These are phyloP conservation scores for Agelas oroides DNA, from an alignment of 37 sponge, comb jelly and placozoan genomes.

Conservation along the genomic window DNA sequence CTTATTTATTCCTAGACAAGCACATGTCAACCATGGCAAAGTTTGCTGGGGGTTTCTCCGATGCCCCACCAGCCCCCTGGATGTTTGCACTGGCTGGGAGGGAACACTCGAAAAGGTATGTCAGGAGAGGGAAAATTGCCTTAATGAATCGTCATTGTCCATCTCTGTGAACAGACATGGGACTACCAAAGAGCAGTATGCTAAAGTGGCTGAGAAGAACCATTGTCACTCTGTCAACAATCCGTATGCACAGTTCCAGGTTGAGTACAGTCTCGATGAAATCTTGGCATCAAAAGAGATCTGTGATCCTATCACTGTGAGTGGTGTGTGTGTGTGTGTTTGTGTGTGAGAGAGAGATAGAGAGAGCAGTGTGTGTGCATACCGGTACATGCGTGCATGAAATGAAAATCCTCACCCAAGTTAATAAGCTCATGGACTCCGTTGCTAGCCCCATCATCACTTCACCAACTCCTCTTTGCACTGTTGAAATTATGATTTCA, in stretches of 20 bases:
- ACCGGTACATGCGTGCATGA: too few relatives aligned
- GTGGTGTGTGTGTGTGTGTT: neutral
- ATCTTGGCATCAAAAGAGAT: constrained; percentile 65
- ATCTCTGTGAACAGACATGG: constrained; percentile 22
- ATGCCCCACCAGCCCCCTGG: constrained; percentile 61
- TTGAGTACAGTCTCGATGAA: constrained; percentile 68
- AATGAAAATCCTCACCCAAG: too few relatives aligned
- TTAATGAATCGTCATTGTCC: too few relatives aligned
- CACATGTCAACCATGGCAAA: constrained; percentile 41
- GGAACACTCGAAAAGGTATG: constrained; percentile 62
- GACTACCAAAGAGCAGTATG: constrained; percentile 71
- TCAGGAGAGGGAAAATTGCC: too few relatives aligned
- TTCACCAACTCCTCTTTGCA: too few relatives aligned
- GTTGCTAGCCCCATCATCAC: too few relatives aligned
- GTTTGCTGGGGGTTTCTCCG: constrained; percentile 16
- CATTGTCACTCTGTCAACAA: constrained; percentile 83
- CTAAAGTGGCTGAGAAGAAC: constrained; percentile 71
- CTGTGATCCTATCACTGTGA: constrained; percentile 59
- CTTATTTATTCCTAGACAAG: constrained; percentile 35
- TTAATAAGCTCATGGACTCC: too few relatives aligned
- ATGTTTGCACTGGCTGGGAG: constrained; percentile 73
- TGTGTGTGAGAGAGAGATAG: neutral
- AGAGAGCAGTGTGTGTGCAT: too few relatives aligned
- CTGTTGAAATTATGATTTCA: too few relatives aligned
- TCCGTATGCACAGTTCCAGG: constrained; percentile 77